phyloP scores from a whole-genome alignment of 1,140 invertebrate species.

The Lordiphosa stackelbergi region DNA sequence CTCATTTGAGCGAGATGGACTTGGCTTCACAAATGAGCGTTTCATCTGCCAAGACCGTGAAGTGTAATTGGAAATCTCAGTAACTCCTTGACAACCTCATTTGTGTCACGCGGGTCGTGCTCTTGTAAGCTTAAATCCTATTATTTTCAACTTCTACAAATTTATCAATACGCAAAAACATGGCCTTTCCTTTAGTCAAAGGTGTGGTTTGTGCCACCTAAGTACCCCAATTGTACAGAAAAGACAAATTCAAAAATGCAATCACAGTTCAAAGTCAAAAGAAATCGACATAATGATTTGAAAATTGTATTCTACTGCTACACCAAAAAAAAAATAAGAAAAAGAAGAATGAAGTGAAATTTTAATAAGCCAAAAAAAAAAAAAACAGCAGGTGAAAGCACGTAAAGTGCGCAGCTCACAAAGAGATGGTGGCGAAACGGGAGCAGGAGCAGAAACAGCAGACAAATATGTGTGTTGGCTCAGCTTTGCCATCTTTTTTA shows the following conservation, averaged over 20 bases:
- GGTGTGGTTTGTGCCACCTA: neutral
- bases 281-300: conserved; percentile 30
- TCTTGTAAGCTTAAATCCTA: too few species aligned
- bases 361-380: conserved; percentile 56
- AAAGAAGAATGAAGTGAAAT: conserved; percentile 39
- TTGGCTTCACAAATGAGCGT: too few species aligned
- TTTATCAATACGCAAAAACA: too few species aligned
- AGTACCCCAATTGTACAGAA: conserved; percentile 26
- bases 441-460: conserved; percentile 32
- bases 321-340: conserved; percentile 3
- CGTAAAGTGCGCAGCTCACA: conserved; percentile 9
- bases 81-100: too few species aligned
- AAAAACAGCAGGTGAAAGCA: conserved; percentile 37
- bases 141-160: too few species aligned
- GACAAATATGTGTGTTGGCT: conserved; percentile 43
- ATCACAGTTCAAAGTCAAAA: conserved; percentile 37
- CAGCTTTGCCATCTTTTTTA: conserved; percentile 31
- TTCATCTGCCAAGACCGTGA: too few species aligned
- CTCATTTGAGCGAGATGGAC: too few species aligned
- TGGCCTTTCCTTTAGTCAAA: too few species aligned
- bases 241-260: conserved; percentile 19
- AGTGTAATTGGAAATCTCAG: too few species aligned
- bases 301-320: neutral
- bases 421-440: neutral
- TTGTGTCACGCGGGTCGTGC: too few species aligned